Evolutionary conservation across 1,140 invertebrate species (phyloP), one percentile per base, ranked within the genome.

Genomic region (Mycetomoellerius zeteki): DNA sequence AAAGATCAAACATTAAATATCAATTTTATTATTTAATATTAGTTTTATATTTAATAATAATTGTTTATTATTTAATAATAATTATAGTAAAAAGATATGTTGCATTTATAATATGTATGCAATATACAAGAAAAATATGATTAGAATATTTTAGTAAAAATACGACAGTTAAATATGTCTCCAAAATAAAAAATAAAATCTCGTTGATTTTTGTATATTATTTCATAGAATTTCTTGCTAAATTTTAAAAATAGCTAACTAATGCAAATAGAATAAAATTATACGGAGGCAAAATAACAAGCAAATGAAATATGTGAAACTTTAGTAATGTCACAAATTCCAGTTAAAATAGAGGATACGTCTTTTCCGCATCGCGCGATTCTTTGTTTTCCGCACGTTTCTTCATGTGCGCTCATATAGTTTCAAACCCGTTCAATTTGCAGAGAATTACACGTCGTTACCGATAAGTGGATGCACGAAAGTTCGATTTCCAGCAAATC

Each of bases 401-500:
- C 43, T 24, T 64, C 4, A 37, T 37, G 19, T 16, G 47, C 19
- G 6, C 21, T 43, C 50, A 56, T 37, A 60, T 71, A 27, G 56
- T 69, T 77, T 54, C 14, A 19, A 60, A 24, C 10, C 16, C 5
- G 10, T 62, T 86, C 65, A 33, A 93, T 90, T 96, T 96, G 88
- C 95, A 98, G 97, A 96, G 97, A 97, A 94, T 95, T 97, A 88
- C 96, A 97, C 93, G 96, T 96, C 16, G 96, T 96, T 37, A 96
- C 96, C 82, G 97, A 96, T 67, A 97, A 97, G 91, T 97, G 97
- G 97, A 96, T 97, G 94, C 97, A 97, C 93, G 97, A 97, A 86
- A 91, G 54, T 85, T 47, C 87, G 5, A 37, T 27, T 30, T 86
- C 80, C 33, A 91, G 58, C 21, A 78, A 43, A 56, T 65, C 82